These are phyloP conservation scores for Spisula subtruncata DNA, from an alignment of 2,888 invertebrate species.

Conservation along the genomic window DNA sequence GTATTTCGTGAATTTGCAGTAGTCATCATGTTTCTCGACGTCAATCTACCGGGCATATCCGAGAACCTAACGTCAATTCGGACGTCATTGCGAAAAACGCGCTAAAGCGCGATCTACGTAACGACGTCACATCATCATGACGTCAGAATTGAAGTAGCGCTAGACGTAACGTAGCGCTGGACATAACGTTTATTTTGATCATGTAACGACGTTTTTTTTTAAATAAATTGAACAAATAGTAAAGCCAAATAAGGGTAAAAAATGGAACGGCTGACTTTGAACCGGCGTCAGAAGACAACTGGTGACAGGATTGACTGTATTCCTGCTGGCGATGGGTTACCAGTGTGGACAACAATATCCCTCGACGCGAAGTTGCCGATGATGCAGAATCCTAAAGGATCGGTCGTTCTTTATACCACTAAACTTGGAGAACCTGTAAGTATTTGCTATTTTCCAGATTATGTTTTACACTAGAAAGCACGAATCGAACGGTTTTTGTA, in stretches of 20 bases:
- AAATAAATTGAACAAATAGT: not conserved
- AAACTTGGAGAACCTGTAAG: constrained; percentile 88
- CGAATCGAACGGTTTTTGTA: no score
- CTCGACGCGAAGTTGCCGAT: constrained; percentile 90
- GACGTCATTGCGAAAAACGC: not conserved
- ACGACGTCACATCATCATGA: constrained; percentile 10
- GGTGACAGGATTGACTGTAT: constrained; percentile 74
- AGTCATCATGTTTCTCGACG: no score
- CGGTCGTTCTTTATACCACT: constrained; percentile 89
- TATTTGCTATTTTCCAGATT: constrained; percentile 51
- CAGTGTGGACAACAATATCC: constrained; percentile 89
- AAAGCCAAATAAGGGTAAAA: constrained; percentile 7
- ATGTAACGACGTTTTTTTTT: not conserved
- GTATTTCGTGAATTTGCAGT: no score
- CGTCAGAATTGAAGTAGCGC: constrained; percentile 17
- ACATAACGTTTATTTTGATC: constrained; percentile 10
- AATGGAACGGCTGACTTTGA: constrained; percentile 73
- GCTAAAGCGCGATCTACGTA: not conserved
- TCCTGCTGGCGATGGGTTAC: constrained; percentile 86
- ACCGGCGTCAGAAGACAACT: constrained; percentile 64
- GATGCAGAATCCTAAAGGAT: constrained; percentile 89
- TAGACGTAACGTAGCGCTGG: constrained; percentile 8
- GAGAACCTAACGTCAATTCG: not conserved
- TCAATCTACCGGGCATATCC: no score
- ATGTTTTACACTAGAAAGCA: no score